phyloP scores from a whole-genome alignment of 1,140 invertebrate species.

The Drosophila gunungcola region DNA sequence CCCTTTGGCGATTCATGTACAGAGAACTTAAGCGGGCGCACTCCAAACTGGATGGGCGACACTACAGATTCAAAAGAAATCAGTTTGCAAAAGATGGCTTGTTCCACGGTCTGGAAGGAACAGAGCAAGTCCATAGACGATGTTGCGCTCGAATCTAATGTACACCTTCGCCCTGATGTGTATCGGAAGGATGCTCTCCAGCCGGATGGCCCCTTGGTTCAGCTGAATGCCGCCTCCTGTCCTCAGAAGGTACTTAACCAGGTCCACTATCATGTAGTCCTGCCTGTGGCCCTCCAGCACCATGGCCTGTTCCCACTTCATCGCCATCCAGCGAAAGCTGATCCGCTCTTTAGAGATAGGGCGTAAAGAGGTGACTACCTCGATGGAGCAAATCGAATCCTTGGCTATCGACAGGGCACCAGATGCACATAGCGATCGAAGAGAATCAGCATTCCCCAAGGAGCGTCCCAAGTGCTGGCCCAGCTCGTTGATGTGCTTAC shows the following conservation, averaged over 20 bases:
- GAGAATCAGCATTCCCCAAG: constrained; percentile 53
- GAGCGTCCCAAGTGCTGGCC: constrained; percentile 51
- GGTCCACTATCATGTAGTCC: constrained; percentile 45
- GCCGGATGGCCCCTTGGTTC: constrained; percentile 41
- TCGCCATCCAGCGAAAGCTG: constrained; percentile 34
- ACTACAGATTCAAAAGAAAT: constrained; percentile 32
- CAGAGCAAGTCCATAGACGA: constrained; percentile 30
- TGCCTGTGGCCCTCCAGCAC: not conserved
- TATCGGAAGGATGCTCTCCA: constrained; percentile 60
- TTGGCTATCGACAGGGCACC: constrained; percentile 16
- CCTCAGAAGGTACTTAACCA: constrained; percentile 40
- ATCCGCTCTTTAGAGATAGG: constrained; percentile 60
- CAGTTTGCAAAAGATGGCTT: constrained; percentile 51
- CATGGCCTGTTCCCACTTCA: constrained; percentile 2
- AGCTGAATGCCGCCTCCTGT: not conserved
- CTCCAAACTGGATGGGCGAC: not conserved
- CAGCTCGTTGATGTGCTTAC: constrained; percentile 55
- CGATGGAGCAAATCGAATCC: constrained; percentile 7
- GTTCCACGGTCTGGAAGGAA: constrained; percentile 33
- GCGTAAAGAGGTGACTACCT: constrained; percentile 41
- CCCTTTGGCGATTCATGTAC: not conserved
- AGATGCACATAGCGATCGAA: constrained; percentile 44
- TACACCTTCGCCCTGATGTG: constrained; percentile 57
- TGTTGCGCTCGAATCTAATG: constrained; percentile 27
- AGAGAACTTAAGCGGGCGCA: not conserved